Percentiles rank a stretch among this genome's conserved stretches.
Evolutionary conservation across 1,140 invertebrate genomes (phyloP).

Genomic region (Hypsibius dujardini): DNA sequence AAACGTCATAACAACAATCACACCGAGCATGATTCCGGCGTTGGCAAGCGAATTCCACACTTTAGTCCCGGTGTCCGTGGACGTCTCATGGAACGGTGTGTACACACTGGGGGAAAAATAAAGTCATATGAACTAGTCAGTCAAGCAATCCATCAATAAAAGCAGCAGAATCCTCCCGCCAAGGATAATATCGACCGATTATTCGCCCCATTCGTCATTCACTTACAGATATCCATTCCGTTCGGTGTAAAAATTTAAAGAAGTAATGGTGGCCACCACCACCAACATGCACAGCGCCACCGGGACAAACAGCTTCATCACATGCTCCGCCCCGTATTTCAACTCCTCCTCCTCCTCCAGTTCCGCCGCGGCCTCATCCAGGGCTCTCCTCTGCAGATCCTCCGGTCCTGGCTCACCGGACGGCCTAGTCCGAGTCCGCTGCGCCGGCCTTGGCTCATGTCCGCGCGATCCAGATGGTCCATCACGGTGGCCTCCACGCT

Average conservation of each 20-base stretch:
- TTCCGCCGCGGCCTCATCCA: slow-evolving; percentile 21
- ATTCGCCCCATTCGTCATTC: background rate
- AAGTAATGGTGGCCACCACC: slow-evolving; percentile 84
- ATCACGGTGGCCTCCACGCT: too few species aligned
- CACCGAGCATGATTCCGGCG: slow-evolving; percentile 71
- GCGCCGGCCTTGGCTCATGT: too few species aligned
- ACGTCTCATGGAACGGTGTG: slow-evolving; percentile 89
- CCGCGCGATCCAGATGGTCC: too few species aligned
- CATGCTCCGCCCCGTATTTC: slow-evolving; percentile 93
- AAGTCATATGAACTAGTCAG: slow-evolving; percentile 17
- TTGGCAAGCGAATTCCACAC: slow-evolving; percentile 89
- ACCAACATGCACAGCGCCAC: slow-evolving; percentile 93
- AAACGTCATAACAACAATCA: slow-evolving; percentile 87
- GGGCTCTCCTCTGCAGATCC: too few species aligned
- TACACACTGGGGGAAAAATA: slow-evolving; percentile 51
- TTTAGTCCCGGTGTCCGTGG: slow-evolving; percentile 67
- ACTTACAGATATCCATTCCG: slow-evolving; percentile 81
- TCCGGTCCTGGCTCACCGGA: too few species aligned
- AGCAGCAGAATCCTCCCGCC: too few species aligned
- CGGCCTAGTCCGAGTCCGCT: too few species aligned
- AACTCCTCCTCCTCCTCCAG: slow-evolving; percentile 70
- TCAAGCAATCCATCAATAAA: too few species aligned
- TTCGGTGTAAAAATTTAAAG: slow-evolving; percentile 75
- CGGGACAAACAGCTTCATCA: slow-evolving; percentile 91
- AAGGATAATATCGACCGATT: too few species aligned